These are phyloP conservation scores for Brotula barbata DNA, from an alignment of 2,797 vertebrate species.

Conservation along the genomic window DNA sequence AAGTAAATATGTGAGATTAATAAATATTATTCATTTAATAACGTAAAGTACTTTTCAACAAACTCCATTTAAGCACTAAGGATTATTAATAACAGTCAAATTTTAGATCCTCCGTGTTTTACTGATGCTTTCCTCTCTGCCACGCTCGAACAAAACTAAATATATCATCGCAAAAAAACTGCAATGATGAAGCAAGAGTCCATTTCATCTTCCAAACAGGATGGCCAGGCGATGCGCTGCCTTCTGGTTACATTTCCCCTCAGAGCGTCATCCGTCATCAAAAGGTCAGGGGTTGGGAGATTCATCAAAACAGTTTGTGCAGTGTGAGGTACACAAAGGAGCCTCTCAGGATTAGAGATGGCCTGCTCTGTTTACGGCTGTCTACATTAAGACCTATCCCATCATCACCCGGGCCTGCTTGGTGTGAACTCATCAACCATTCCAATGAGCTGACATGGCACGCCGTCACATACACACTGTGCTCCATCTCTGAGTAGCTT, in stretches of 20 bases:
- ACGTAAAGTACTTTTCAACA: neutral
- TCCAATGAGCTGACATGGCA: constrained; percentile 70
- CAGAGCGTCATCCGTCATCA: constrained; percentile 83
- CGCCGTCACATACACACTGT: constrained; percentile 32
- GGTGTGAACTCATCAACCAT: constrained; percentile 83
- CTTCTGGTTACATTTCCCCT: constrained; percentile 81
- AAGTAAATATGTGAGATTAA: neutral
- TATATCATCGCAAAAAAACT: constrained; percentile 39
- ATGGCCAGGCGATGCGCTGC: constrained; percentile 65
- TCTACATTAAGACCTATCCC: constrained; percentile 84
- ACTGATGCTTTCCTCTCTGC: neutral
- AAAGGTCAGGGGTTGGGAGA: constrained; percentile 84
- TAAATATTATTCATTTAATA: no score
- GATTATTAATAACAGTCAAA: neutral
- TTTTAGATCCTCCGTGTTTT: neutral
- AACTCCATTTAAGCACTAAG: neutral
- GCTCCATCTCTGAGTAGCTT: constrained; percentile 18
- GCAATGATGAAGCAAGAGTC: constrained; percentile 61
- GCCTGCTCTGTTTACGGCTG: constrained; percentile 88
- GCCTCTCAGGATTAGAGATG: constrained; percentile 89
- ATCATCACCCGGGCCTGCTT: constrained; percentile 70
- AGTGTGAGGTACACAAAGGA: constrained; percentile 88
- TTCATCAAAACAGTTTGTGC: constrained; percentile 96
- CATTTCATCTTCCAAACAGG: constrained; percentile 81
- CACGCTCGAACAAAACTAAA: constrained; percentile 34